Base-by-base conservation (phyloP, 1,140 invertebrate species). In the Micrasema minimum region DNA sequence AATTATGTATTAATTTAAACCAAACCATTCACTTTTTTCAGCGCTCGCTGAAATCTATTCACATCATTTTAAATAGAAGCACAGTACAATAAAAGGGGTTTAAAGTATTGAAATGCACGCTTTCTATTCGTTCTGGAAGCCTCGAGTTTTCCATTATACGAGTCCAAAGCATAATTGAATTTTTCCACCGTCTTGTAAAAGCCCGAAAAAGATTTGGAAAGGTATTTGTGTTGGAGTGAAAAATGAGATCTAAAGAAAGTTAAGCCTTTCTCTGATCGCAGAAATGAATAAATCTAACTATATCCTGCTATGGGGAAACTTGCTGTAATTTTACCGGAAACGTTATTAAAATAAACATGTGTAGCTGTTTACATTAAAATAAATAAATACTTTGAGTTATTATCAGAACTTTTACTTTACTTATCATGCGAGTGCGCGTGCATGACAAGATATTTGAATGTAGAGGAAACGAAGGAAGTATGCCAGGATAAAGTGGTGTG, bases 181-280 rank as follows among this genome's bases (percentile, higher is more conserved):
- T 59, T 59, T 59, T 59, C 55, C 37, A 43, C 37, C 55, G 14
- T 59, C 55, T 59, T 41, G 55, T 38, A n/a, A 51, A 51, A 59
- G 7, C 35, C 35, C 55, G n/a, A 20, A 43, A 59, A 59, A 59
- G 55, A 59, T 59, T 59, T 41, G n/a, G 16, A 43, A 59, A 59
- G 37, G 16, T 41, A 59, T 38, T 59, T 16, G 55, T 43, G 55
- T 59, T 38, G 38, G 55, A 59, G 55, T 59, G 55, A 59, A 35
- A 18, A 41, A 59, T 22, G 55, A 41, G 35, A 38, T 59, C 55
- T 38, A 43, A 41, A 38, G 37, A 38, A 59, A 59, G 55, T 59
- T 59, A 59, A 43, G 37, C 55, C 55, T 41, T 59, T 18, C 37
- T 22, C 14, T 38, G 18, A 59, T 59, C 23, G 55, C 37, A 35